Evolutionary conservation across 2,113 vertebrate genomes (phyloP).

Genomic region (Oryzias celebensis): DNA sequence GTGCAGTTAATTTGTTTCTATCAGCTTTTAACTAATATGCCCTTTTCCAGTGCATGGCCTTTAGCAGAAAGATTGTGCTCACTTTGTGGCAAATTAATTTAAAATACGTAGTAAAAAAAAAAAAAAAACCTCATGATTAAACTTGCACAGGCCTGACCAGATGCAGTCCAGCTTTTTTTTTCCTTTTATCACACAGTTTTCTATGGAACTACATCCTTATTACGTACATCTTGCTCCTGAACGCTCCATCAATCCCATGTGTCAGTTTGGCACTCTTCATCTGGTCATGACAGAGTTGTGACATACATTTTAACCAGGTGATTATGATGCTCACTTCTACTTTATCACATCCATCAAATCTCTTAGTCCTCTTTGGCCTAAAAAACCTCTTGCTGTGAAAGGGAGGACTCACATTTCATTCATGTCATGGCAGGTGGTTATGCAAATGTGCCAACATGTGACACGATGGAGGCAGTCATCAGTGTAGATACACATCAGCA

Average conservation of each 20-base stretch:
- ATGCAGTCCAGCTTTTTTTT: not conserved
- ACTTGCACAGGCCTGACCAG: not conserved
- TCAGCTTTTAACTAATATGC: constrained; percentile 24
- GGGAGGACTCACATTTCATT: constrained; percentile 40
- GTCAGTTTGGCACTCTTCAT: constrained; percentile 18
- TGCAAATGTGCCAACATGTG: constrained; percentile 42
- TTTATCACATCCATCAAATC: constrained; percentile 5
- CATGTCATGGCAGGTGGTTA: constrained; percentile 25
- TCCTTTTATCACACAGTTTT: constrained; percentile 16
- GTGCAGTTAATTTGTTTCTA: constrained; percentile 31
- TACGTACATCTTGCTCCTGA: constrained; percentile 12
- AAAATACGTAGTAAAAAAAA: not conserved
- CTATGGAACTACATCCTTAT: constrained; percentile 29
- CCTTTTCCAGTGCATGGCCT: constrained; percentile 22
- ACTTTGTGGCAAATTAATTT: constrained; percentile 6
- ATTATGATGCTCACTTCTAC: constrained; percentile 11
- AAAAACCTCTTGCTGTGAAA: constrained; percentile 15
- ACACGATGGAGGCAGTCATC: constrained; percentile 37
- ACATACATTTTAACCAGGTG: constrained; percentile 53
- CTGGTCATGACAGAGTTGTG: constrained; percentile 43
- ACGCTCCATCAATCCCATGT: constrained; percentile 6
- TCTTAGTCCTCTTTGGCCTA: constrained; percentile 8
- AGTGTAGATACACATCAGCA: constrained; percentile 22
- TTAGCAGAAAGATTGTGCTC: constrained; percentile 2
- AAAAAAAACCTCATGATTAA: not conserved